Conservation (phyloP, 2,113 vertebrate genomes). For the Gavialis gangeticus region DNA sequence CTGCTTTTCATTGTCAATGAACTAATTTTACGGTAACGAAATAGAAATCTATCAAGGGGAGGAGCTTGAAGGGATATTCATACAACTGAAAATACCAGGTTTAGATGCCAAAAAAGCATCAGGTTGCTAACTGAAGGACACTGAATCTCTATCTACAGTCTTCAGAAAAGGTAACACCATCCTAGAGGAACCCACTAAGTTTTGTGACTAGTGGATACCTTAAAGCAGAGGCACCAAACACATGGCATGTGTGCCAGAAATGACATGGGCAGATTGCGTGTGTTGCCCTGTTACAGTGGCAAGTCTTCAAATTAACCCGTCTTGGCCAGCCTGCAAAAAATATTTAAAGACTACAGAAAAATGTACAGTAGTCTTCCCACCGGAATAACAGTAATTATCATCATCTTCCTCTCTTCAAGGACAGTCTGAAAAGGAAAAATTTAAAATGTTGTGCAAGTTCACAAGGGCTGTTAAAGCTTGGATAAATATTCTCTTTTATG, state of each 20-base stretch:
- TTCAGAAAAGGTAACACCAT: background rate
- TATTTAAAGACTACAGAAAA: background rate
- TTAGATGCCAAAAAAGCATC: background rate
- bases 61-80: background rate
- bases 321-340: background rate
- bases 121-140: background rate
- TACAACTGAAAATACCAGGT: background rate
- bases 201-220: background rate
- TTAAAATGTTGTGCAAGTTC: background rate
- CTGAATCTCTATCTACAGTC: accelerated
- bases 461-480: background rate
- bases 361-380: background rate
- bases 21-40: background rate
- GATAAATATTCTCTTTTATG: background rate
- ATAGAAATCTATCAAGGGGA: background rate
- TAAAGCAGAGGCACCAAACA: background rate
- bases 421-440: background rate
- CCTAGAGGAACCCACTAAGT: background rate
- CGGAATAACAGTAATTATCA: background rate
- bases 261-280: too few species aligned
- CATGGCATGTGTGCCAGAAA: too few species aligned
- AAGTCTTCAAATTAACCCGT: background rate
- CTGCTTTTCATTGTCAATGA: background rate
- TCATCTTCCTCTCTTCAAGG: background rate
- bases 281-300: background rate